Percentiles rank a stretch among this genome's conserved stretches.
phyloP scores from a whole-genome alignment of 2,113 vertebrate genomes.

The Cyphomyrus plagiostoma region DNA sequence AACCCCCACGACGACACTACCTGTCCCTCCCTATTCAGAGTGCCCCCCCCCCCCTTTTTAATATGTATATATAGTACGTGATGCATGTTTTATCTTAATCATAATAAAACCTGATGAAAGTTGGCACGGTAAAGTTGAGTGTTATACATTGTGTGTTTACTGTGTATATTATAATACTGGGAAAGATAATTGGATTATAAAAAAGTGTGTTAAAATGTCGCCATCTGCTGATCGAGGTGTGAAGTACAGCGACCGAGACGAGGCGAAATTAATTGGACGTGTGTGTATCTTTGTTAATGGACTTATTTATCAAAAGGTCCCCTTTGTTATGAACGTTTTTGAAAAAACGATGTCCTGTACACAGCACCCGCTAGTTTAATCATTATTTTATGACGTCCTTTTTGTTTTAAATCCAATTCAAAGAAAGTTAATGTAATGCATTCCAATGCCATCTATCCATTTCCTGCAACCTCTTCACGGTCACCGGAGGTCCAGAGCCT shows the following conservation, averaged over 20 bases:
- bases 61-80: neutral
- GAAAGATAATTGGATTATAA: neutral
- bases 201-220: neutral
- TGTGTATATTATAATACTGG: neutral
- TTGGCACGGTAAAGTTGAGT: neutral
- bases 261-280: neutral
- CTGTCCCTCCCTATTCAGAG: neutral
- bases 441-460: neutral
- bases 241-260: neutral
- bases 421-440: neutral
- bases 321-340: neutral
- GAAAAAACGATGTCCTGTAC: neutral
- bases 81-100: neutral
- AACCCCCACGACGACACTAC: neutral
- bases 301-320: neutral
- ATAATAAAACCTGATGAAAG: neutral
- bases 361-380: neutral
- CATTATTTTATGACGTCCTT: neutral
- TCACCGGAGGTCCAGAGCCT: no score
- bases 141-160: neutral
- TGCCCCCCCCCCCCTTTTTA: neutral
- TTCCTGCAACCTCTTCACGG: no score
- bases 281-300: no score
- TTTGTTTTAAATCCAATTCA: neutral
- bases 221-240: neutral